Evolutionary conservation across 2,797 vertebrate species (phyloP).

Genomic region (Ctenopoma kingsleyae): DNA sequence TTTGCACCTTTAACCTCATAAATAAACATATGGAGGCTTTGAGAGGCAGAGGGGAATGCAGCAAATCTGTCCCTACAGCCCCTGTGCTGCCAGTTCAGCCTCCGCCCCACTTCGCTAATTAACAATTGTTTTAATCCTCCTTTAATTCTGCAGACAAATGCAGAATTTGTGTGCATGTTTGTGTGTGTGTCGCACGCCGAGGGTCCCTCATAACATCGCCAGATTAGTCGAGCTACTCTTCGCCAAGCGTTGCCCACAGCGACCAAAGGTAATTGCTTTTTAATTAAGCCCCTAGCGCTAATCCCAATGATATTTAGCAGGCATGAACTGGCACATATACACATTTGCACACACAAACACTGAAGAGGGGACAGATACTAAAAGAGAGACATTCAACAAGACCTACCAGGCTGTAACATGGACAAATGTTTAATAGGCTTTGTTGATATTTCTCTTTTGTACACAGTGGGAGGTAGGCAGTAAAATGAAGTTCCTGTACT

Average conservation of each 20-base stretch:
- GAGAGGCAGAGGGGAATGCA: conserved; percentile 29
- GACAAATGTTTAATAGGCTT: conserved; percentile 55
- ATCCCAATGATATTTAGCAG: conserved; percentile 82
- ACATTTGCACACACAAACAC: conserved; percentile 20
- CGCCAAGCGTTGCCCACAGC: conserved; percentile 66
- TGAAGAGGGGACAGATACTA: conserved; percentile 31
- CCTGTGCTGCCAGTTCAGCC: conserved; percentile 27
- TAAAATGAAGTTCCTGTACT: conserved; percentile 52
- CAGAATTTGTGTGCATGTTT: conserved; percentile 43
- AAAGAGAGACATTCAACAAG: conserved; percentile 51
- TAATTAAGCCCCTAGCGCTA: conserved; percentile 82
- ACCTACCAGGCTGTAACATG: conserved; percentile 44
- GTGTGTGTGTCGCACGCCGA: conserved; percentile 36
- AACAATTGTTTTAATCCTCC: conserved; percentile 74
- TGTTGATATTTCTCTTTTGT: conserved; percentile 55
- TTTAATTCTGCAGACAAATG: conserved; percentile 66
- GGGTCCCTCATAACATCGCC: conserved; percentile 63
- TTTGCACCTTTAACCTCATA: conserved; percentile 60
- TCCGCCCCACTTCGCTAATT: conserved; percentile 60
- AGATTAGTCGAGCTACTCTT: conserved; percentile 68
- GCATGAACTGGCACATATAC: conserved; percentile 45
- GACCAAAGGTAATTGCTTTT: conserved; percentile 84
- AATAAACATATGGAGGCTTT: conserved; percentile 47
- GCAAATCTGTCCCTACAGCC: conserved; percentile 18
- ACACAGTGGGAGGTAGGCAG: conserved; percentile 36